Conservation (phyloP, 2,888 invertebrate genomes). For the Polylopha cassiicola region DNA sequence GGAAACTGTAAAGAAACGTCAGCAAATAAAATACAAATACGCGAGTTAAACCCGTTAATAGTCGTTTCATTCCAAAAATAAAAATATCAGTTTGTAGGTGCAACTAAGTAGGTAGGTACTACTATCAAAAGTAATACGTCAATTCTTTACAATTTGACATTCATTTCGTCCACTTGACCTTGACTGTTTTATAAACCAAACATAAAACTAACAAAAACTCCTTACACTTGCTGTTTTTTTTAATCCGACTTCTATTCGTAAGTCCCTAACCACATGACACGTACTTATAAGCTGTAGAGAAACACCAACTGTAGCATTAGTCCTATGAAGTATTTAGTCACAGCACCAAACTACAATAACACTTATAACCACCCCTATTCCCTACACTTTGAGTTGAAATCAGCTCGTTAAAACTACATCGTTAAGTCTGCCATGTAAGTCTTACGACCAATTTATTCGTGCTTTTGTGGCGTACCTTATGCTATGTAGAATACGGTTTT, state of each 20-base stretch:
- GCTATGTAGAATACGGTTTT: not conserved
- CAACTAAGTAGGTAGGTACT: too few species aligned
- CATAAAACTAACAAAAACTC: too few species aligned
- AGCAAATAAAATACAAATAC: too few species aligned
- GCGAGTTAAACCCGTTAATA: too few species aligned
- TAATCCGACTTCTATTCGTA: conserved; percentile 19
- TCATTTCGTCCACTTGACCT: too few species aligned
- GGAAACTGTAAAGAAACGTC: too few species aligned
- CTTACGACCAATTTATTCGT: not conserved
- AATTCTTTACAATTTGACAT: too few species aligned
- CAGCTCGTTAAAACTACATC: not conserved
- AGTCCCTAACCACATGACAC: conserved; percentile 19
- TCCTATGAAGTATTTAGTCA: conserved; percentile 22
- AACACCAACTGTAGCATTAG: conserved; percentile 22
- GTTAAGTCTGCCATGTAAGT: not conserved
- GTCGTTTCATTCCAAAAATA: too few species aligned
- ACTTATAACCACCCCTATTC: not conserved
- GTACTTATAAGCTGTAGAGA: conserved; percentile 23
- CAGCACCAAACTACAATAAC: conserved; percentile 7
- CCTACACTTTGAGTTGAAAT: not conserved
- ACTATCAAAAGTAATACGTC: too few species aligned
- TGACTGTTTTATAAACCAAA: too few species aligned
- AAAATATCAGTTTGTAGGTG: too few species aligned
- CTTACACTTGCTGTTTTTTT: conserved; percentile 9
- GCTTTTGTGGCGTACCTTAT: not conserved